Evolutionary conservation across 1,140 invertebrate species (phyloP), one percentile per base, ranked within the genome.

Genomic region (Drosophila asahinai): DNA sequence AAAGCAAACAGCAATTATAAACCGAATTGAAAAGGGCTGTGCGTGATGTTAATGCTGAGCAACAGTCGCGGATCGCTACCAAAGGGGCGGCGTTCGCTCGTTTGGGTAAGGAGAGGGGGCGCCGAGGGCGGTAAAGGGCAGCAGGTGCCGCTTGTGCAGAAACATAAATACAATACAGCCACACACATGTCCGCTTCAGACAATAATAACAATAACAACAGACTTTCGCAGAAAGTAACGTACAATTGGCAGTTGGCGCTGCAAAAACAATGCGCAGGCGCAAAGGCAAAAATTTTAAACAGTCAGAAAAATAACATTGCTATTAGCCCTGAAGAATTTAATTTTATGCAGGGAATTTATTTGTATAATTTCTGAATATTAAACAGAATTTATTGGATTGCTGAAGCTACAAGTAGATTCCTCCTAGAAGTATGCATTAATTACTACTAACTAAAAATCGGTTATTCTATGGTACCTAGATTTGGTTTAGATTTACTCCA

Each of bases 1-100:
- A 71, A 71, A 52, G 47, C 42, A 70, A 72, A 64, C 75, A 90
- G 70, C 86, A 90, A 86, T 89, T 89, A 86, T 89, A 90, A 74
- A 73, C 36, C 71, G 67, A 73, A 89, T 89, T 86, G 84, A 81
- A 89, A 57, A 86, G 84, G 86, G 86, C 82, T 90, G 86, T 84
- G 86, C 86, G 86, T 84, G 84, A 83, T 86, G 81, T 66, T 78
- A 90, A 90, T 89, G 86, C 73, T 75, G 80, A 80, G 58, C 45
- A 58, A 48, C 30, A 67, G 38, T 71, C 36, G 65, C 60, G 60
- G 63, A 66, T 63, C 40, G 58, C 54, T 57, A 40, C 54, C 54
- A 40, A 57, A 25, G 54, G 54, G 54, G 33, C 19, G 36, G 49
- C n/a, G 5, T 48, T 22, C 19, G 30, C n/a, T 40, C 19, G 17